Evolutionary conservation across 1,140 invertebrate species (phyloP), one percentile per base, ranked within the genome.

Genomic region (Palaemon carinicauda): DNA sequence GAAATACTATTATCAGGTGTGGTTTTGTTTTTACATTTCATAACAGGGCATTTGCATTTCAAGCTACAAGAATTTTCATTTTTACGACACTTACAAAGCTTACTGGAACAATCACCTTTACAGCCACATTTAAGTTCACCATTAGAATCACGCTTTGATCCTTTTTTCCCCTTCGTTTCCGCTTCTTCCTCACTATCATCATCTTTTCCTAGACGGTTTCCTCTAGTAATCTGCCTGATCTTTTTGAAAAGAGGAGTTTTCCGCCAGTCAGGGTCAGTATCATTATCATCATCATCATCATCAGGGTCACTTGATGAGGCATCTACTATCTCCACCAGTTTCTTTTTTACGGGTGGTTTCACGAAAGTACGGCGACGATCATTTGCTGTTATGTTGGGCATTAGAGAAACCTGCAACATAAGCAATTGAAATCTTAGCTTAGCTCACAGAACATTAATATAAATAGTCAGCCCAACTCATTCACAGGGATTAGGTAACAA

Each of bases 191-290:
- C 27, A 12, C 24, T 52, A 15, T 73, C 80, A 21, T 82, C 80
- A 51, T 79, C 17, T 19, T 73, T 29, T 24, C 41, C 41, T 9
- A 41, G 41, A 1, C 41, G 41, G 12, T 41, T 41, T 5, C 41
- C 7, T 41, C 41, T 1, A 9, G 31, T 89, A 9, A 79, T 83
- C n/a, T 77, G 19, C 19, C 14, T 53, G 21, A 89, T 90, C 21
- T 73, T 83, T 21, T 74, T 82, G 24, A 89, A 89, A 7, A 90
- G 75, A 51, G 90, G 90, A 17, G 90, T 90, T 51, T 88, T 89
- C 9, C 80, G 52, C 89, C 89, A 90, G 24, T 90, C 90, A 15
- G 90, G 90, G 79, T 90, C 90, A 19, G 14, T 19, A 50, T 78
- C 88, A 21, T 80, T n/a, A n/a, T n/a, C 80, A 21, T 82, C 74